A percentile compares a stretch with the other conserved stretches of the same genome.
Conservation (phyloP, 2,888 invertebrate genomes). For the Phengaris alcon region DNA sequence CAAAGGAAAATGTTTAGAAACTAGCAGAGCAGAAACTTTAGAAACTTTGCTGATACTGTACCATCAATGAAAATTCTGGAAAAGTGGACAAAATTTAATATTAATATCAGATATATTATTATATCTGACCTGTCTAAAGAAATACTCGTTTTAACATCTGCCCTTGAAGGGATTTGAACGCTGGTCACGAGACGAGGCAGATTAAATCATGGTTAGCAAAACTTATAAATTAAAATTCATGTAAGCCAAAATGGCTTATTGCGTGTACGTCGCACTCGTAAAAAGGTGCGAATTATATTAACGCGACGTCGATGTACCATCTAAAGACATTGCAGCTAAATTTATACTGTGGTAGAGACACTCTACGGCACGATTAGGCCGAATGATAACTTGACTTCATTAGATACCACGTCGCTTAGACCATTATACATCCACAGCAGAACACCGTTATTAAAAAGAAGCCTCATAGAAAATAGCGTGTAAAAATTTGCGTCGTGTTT, state of each 20-base stretch:
- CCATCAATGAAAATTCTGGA: not conserved
- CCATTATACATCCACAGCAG: too few species aligned
- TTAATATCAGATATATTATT: not conserved
- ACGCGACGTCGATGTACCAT: slow-evolving; percentile 37
- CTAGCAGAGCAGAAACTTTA: too few species aligned
- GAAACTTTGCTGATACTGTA: too few species aligned
- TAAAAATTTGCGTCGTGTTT: too few species aligned
- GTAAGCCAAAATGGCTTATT: slow-evolving; percentile 42
- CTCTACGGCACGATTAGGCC: not conserved
- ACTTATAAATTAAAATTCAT: slow-evolving; percentile 34
- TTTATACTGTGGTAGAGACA: not conserved
- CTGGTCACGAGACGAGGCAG: slow-evolving; percentile 9
- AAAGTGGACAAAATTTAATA: not conserved
- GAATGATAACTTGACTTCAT: too few species aligned
- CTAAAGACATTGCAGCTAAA: not conserved
- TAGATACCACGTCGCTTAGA: too few species aligned
- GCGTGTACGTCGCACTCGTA: slow-evolving; percentile 46
- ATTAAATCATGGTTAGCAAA: slow-evolving; percentile 31
- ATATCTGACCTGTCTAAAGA: slow-evolving; percentile 2
- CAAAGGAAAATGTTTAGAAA: too few species aligned
- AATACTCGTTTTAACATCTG: not conserved
- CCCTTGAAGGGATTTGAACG: slow-evolving; percentile 4
- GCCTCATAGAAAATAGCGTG: too few species aligned
- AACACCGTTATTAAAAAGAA: too few species aligned
- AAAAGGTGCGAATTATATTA: slow-evolving; percentile 64